Conservation (phyloP, 2,888 invertebrate species). For the Coecobrya sp. region DNA sequence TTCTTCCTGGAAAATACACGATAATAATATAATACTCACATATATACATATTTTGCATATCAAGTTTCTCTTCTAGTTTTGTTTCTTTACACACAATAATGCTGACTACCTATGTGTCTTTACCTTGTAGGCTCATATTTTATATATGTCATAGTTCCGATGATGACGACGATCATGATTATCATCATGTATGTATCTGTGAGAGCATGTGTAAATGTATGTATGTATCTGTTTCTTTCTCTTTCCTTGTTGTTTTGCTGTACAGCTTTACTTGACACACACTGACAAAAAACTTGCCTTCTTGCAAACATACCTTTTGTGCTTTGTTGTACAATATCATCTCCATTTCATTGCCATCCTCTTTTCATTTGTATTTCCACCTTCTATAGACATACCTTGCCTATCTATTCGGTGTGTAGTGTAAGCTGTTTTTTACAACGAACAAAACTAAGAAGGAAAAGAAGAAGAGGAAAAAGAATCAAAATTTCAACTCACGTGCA, state of each 20-base stretch:
- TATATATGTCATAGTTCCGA: not conserved
- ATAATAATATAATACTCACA: not conserved
- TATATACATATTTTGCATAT: conserved; percentile 42
- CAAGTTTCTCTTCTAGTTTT: not conserved
- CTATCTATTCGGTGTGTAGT: not conserved
- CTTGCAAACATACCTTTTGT: conserved; percentile 55
- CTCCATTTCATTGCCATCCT: conserved; percentile 63
- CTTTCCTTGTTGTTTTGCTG: not conserved
- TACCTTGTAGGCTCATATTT: not conserved
- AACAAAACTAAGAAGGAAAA: not conserved
- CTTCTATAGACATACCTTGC: not conserved
- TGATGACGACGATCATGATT: not conserved
- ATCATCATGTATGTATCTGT: conserved; percentile 36
- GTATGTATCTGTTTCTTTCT: not conserved
- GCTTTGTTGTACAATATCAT: conserved; percentile 52
- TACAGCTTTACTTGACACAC: conserved; percentile 45
- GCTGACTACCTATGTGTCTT: not conserved
- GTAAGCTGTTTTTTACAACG: not conserved
- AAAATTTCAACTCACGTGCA: conserved; percentile 84
- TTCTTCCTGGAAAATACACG: not conserved
- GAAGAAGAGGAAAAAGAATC: conserved; percentile 63
- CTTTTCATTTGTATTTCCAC: conserved; percentile 48
- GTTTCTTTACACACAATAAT: not conserved
- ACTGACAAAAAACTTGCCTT: conserved; percentile 29
- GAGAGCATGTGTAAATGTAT: not conserved